Percentiles rank a stretch among this genome's conserved stretches.
These are phyloP conservation scores for Phanerotoma sp. DNA, from an alignment of 2,888 invertebrate genomes.

Conservation along the genomic window DNA sequence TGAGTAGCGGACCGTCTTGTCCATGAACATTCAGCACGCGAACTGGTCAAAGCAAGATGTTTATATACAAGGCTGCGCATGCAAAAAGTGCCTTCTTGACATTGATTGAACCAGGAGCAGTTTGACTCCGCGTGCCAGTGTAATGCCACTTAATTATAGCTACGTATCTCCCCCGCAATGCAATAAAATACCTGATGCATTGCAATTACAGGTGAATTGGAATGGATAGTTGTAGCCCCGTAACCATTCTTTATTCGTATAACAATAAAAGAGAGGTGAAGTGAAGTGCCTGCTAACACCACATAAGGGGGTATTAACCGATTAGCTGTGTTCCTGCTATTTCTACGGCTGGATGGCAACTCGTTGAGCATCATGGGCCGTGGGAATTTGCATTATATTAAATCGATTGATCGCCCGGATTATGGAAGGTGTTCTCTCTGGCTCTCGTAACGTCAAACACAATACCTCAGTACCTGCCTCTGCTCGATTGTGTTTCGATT, in stretches of 20 bases:
- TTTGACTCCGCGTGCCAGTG: slow-evolving; percentile 47
- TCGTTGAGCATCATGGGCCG: slow-evolving; percentile 15
- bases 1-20: slow-evolving; percentile 12
- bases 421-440: slow-evolving; percentile 33
- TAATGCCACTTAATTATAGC: slow-evolving; percentile 51
- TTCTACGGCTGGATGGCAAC: slow-evolving; percentile 16
- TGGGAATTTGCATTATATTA: slow-evolving; percentile 26
- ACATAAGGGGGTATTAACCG: slow-evolving; percentile 18
- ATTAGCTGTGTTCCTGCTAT: slow-evolving; percentile 22
- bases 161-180: slow-evolving; percentile 30
- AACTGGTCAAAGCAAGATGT: slow-evolving; percentile 18
- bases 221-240: slow-evolving; percentile 11
- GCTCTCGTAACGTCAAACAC: slow-evolving; percentile 30
- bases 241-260: background rate
- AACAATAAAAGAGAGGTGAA: background rate
- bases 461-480: slow-evolving; percentile 28
- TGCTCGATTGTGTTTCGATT: slow-evolving; percentile 12
- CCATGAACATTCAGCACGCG: slow-evolving; percentile 24
- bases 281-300: background rate
- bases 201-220: slow-evolving; percentile 43
- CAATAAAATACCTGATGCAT: slow-evolving; percentile 41
- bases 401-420: slow-evolving; percentile 22
- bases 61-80: slow-evolving; percentile 8
- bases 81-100: slow-evolving; percentile 29
- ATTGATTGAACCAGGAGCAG: slow-evolving; percentile 52